These are phyloP conservation scores for Scartelaos histophorus DNA, from an alignment of 2,113 vertebrate genomes.

Conservation along the genomic window DNA sequence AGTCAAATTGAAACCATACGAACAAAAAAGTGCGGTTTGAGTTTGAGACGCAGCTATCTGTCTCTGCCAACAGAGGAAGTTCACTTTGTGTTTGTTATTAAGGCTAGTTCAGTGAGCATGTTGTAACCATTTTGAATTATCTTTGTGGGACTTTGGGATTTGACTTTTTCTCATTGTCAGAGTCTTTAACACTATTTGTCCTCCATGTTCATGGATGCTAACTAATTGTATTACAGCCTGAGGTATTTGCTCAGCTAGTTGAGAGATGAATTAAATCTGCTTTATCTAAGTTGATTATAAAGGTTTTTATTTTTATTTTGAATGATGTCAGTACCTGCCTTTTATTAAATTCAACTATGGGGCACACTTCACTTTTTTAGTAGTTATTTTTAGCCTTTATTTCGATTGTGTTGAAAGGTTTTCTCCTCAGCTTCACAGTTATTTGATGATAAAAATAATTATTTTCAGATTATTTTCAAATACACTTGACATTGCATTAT, in stretches of 20 bases:
- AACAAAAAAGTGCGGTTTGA: slow-evolving; percentile 5
- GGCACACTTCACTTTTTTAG: too few species aligned
- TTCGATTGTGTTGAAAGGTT: neutral
- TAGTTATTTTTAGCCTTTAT: neutral
- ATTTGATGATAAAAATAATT: neutral
- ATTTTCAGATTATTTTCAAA: neutral
- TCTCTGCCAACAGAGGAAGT: slow-evolving; percentile 18
- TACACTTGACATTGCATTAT: neutral
- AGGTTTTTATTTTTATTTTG: neutral
- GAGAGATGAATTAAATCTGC: neutral
- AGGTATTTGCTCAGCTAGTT: neutral
- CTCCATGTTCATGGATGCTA: neutral
- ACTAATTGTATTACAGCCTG: neutral
- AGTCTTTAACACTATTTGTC: neutral
- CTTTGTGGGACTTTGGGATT: neutral
- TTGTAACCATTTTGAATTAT: slow-evolving; percentile 24
- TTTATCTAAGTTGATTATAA: neutral
- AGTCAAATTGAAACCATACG: slow-evolving; percentile 6
- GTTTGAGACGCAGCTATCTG: slow-evolving; percentile 21
- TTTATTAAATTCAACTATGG: too few species aligned
- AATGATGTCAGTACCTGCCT: neutral
- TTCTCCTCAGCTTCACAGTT: neutral
- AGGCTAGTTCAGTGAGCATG: slow-evolving; percentile 12
- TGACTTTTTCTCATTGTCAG: neutral
- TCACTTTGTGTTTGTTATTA: slow-evolving; percentile 17